Evolutionary conservation across 2,113 vertebrate genomes (phyloP).

Genomic region (Serilophus lunatus): DNA sequence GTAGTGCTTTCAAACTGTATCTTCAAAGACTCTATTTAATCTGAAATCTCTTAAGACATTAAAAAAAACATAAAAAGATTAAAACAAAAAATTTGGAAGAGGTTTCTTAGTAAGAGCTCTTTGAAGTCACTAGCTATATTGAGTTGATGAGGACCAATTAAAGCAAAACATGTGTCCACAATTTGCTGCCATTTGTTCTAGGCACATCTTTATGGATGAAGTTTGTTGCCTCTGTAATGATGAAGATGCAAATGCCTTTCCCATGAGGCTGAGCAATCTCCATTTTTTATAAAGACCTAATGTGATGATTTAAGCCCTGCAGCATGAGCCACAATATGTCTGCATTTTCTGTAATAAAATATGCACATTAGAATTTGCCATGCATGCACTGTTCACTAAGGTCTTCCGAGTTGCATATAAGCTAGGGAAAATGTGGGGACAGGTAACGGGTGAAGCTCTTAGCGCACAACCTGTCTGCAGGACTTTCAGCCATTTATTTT

Average conservation of each 20-base stretch:
- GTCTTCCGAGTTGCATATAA: not conserved
- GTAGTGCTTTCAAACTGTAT: not conserved
- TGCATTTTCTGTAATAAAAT: conserved; percentile 6
- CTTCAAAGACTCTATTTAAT: conserved; percentile 14
- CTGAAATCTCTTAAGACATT: not conserved
- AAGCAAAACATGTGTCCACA: conserved; percentile 51
- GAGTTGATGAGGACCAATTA: conserved; percentile 44
- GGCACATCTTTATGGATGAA: conserved; percentile 57
- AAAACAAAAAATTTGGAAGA: conserved; percentile 9
- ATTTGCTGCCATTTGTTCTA: conserved; percentile 59
- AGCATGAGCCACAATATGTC: conserved; percentile 30
- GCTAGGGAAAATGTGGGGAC: not conserved
- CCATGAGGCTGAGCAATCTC: conserved; percentile 2
- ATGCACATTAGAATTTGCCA: not conserved
- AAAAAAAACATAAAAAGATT: not conserved
- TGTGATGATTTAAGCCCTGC: conserved; percentile 44
- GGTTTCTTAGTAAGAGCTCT: not conserved
- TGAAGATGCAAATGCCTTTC: conserved; percentile 54
- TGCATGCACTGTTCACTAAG: not conserved
- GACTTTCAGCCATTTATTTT: not conserved
- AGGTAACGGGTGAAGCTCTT: not conserved
- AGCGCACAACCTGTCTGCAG: fast-evolving
- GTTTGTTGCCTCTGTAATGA: conserved; percentile 42
- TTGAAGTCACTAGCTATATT: conserved; percentile 30
- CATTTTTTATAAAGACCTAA: conserved; percentile 28